Evolutionary conservation across 2,797 vertebrate genomes (phyloP).

Genomic region (Buceros bicornis): DNA sequence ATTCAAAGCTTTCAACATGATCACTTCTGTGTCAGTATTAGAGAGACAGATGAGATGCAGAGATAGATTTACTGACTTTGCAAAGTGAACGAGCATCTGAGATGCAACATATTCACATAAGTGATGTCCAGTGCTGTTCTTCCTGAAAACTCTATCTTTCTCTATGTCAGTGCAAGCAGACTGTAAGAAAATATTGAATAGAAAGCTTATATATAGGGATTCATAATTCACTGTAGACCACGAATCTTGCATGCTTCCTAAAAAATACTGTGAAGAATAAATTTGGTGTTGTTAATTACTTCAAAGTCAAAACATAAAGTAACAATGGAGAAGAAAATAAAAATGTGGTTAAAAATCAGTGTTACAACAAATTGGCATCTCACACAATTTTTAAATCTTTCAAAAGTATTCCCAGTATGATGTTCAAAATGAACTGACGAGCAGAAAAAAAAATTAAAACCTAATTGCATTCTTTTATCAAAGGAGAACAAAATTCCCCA

Average conservation of each 20-base stretch:
- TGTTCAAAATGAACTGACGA: neutral
- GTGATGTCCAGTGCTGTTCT: neutral
- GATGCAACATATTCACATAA: neutral
- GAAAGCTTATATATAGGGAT: neutral
- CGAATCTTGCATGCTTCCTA: neutral
- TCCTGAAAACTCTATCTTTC: neutral
- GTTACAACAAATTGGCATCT: neutral
- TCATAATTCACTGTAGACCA: neutral
- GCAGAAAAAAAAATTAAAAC: fast-evolving
- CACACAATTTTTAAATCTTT: neutral
- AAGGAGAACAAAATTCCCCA: neutral
- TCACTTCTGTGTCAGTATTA: neutral
- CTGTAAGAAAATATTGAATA: neutral
- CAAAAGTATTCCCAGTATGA: neutral
- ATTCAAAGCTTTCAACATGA: neutral
- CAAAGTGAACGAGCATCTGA: neutral
- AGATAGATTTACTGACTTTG: neutral
- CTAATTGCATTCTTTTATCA: neutral
- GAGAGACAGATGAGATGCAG: neutral
- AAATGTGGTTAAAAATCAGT: neutral
- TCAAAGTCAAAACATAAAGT: neutral
- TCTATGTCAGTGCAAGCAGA: neutral
- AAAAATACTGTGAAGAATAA: neutral
- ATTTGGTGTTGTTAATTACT: neutral
- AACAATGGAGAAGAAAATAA: neutral